Conservation (phyloP, 2,113 vertebrate species). For the Passer domesticus region DNA sequence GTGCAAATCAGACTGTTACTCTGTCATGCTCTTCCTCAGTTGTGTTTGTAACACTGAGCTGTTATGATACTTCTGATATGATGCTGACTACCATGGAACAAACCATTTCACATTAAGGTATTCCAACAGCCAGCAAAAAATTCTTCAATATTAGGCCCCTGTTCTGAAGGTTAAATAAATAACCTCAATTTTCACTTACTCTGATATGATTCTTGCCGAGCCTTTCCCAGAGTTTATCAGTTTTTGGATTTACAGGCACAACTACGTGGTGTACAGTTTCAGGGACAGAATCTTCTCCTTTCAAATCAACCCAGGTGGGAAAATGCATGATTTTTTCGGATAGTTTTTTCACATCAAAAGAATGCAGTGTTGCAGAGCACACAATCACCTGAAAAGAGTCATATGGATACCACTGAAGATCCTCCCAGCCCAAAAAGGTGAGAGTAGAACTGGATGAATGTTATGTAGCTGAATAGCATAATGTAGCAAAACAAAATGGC, state of each 20-base stretch:
- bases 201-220: constrained; percentile 88
- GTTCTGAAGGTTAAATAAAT: not conserved
- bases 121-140: not conserved
- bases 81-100: not conserved
- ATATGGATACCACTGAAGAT: not conserved
- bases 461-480: not conserved
- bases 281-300: constrained; percentile 97
- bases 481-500: not conserved
- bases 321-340: constrained; percentile 99
- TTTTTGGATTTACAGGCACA: constrained; percentile 91
- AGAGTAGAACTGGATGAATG: not conserved
- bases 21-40: not conserved
- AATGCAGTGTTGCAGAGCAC: constrained; percentile 96
- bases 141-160: not conserved
- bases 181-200: constrained; percentile 64
- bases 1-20: not conserved
- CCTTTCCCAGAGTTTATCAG: constrained; percentile 88
- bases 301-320: constrained; percentile 97
- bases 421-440: not conserved
- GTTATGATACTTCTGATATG: not conserved
- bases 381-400: constrained; percentile 87
- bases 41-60: not conserved
- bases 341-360: constrained; percentile 97
- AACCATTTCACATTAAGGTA: not conserved
- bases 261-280: constrained; percentile 97